phyloP scores from a whole-genome alignment of 1,140 invertebrate genomes.

The Ladona fulva region DNA sequence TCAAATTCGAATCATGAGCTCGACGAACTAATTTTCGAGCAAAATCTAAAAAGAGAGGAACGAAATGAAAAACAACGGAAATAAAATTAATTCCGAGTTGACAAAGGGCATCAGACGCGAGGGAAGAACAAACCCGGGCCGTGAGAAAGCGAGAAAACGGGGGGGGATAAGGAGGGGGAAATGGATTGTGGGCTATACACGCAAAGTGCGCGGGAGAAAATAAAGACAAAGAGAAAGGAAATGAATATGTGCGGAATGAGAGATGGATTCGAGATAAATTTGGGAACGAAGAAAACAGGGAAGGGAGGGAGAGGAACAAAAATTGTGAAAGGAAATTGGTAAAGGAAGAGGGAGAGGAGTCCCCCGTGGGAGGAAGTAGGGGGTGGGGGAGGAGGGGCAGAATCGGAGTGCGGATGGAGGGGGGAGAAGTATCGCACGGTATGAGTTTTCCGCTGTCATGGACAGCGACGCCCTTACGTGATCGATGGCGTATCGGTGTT shows the following conservation, averaged over 20 bases:
- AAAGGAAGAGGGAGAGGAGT: neutral
- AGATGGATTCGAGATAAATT: neutral
- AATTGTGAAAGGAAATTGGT: neutral
- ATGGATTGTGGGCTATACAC: neutral
- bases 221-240: neutral
- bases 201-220: neutral
- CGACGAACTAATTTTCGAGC: no score
- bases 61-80: no score
- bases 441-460: neutral
- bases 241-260: neutral
- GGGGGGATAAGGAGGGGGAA: neutral
- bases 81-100: no score
- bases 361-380: no score
- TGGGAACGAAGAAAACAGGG: neutral
- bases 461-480: neutral
- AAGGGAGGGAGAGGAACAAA: neutral
- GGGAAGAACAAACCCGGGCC: no score
- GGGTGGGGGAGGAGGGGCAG: no score
- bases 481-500: conserved; percentile 2
- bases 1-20: no score
- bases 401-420: neutral
- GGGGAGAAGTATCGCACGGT: neutral
- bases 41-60: no score
- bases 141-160: no score
- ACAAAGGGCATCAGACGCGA: no score